Percentiles rank a stretch among this genome's conserved stretches.
phyloP scores from a whole-genome alignment of 2,888 invertebrate genomes.

The Parnassius apollo region DNA sequence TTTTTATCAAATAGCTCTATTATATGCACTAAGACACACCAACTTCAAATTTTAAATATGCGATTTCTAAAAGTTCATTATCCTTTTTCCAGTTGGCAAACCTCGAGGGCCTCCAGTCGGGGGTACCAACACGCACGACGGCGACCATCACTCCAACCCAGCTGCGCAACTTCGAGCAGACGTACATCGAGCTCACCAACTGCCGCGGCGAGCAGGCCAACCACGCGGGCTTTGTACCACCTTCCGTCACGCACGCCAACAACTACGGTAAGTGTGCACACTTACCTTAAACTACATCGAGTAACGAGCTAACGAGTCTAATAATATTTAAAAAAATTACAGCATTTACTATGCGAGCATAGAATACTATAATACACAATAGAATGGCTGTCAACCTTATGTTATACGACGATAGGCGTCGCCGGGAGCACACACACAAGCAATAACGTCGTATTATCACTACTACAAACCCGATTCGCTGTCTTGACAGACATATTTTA shows the following conservation, averaged over 20 bases:
- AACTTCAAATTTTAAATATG: background rate
- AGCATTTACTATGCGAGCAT: too few relatives aligned
- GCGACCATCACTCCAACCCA: constrained; percentile 97
- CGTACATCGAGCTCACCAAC: constrained; percentile 93
- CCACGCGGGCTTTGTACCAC: constrained; percentile 97
- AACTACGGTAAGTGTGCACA: constrained; percentile 69
- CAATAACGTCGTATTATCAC: too few relatives aligned
- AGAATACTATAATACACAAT: too few relatives aligned
- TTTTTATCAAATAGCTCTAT: too few relatives aligned
- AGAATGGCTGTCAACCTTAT: too few relatives aligned
- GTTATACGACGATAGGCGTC: too few relatives aligned
- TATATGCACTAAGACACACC: too few relatives aligned
- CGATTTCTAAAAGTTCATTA: background rate
- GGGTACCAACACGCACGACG: constrained; percentile 95
- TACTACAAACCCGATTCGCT: too few relatives aligned
- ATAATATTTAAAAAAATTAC: too few relatives aligned
- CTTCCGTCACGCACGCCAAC: constrained; percentile 81
- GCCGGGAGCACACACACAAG: too few relatives aligned
- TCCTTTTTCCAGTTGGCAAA: constrained; percentile 87
- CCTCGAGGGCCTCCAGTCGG: constrained; percentile 92
- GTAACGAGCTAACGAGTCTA: too few relatives aligned
- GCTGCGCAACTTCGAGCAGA: constrained; percentile 94
- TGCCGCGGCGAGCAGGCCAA: constrained; percentile 87
- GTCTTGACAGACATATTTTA: too few relatives aligned
- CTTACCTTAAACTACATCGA: constrained; percentile 4